Evolutionary conservation across 2,797 vertebrate species (phyloP).

Genomic region (Takifugu rubripes): DNA sequence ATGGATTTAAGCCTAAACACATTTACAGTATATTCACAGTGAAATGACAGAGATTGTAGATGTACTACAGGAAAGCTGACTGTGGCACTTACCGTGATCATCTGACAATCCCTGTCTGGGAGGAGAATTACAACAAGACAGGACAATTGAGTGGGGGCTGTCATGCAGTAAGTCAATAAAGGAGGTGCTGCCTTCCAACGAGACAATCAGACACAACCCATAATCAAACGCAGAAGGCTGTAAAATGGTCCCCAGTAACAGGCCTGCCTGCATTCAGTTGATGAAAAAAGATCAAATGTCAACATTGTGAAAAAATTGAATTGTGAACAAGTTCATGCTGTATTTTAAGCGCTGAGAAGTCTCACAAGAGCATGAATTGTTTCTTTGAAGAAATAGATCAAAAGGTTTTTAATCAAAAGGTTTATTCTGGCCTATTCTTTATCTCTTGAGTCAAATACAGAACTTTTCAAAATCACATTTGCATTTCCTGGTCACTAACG

Average conservation of each 20-base stretch:
- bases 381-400: background rate
- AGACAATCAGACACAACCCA: constrained; percentile 50
- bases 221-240: constrained; percentile 50
- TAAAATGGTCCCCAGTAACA: constrained; percentile 12
- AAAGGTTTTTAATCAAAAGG: background rate
- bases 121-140: constrained; percentile 35
- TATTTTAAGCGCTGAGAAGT: constrained; percentile 20
- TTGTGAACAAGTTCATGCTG: constrained; percentile 18
- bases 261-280: constrained; percentile 26
- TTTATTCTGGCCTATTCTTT: background rate
- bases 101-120: constrained; percentile 31
- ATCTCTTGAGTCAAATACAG: background rate
- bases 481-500: constrained; percentile 10
- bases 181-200: constrained; percentile 50
- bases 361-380: constrained; percentile 19
- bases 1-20: no score
- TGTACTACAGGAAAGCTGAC: constrained; percentile 7
- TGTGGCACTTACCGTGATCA: constrained; percentile 35
- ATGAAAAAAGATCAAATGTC: constrained; percentile 37
- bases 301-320: constrained; percentile 13
- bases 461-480: background rate
- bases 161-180: constrained; percentile 57
- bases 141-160: constrained; percentile 19
- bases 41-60: constrained; percentile 29
- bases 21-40: background rate